Percentiles rank a stretch among this genome's conserved stretches.
Conservation (phyloP, 1,140 invertebrate genomes). For the Papilio xuthus region DNA sequence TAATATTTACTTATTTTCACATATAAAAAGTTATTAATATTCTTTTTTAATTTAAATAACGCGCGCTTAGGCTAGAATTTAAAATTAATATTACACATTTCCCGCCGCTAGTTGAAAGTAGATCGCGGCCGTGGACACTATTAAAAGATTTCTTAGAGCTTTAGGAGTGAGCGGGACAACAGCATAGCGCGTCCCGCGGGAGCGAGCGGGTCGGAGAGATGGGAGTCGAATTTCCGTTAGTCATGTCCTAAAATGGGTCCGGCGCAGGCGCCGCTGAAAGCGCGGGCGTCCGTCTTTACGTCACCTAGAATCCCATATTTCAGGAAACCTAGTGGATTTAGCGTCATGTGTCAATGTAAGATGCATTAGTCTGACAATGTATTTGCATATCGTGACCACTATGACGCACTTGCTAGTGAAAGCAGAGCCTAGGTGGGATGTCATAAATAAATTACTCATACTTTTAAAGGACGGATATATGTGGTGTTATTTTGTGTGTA, state of each 20-base stretch:
- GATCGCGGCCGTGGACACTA: constrained; percentile 81
- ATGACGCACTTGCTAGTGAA: constrained; percentile 63
- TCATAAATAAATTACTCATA: constrained; percentile 70
- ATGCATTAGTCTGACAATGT: constrained; percentile 58
- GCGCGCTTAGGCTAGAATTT: constrained; percentile 59
- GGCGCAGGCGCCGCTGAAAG: constrained; percentile 79
- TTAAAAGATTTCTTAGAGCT: constrained; percentile 81
- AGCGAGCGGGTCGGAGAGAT: constrained; percentile 76
- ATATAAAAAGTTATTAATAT: constrained; percentile 1
- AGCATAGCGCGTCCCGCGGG: constrained; percentile 68
- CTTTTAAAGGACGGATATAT: constrained; percentile 38
- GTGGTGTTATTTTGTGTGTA: neutral
- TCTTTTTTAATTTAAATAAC: constrained; percentile 30
- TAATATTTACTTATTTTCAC: constrained; percentile 2
- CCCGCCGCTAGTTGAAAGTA: constrained; percentile 79
- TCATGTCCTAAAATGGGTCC: constrained; percentile 86
- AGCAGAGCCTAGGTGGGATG: constrained; percentile 65
- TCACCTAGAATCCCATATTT: constrained; percentile 78
- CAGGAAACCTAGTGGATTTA: constrained; percentile 63
- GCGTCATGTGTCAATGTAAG: constrained; percentile 58
- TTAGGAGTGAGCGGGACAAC: constrained; percentile 74
- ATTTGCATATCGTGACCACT: constrained; percentile 62
- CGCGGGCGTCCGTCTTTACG: constrained; percentile 78
- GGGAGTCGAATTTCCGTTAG: constrained; percentile 84
- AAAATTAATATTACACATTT: constrained; percentile 65